Evolutionary conservation across 2,113 vertebrate species (phyloP).

Genomic region (Australoheros scitulus): DNA sequence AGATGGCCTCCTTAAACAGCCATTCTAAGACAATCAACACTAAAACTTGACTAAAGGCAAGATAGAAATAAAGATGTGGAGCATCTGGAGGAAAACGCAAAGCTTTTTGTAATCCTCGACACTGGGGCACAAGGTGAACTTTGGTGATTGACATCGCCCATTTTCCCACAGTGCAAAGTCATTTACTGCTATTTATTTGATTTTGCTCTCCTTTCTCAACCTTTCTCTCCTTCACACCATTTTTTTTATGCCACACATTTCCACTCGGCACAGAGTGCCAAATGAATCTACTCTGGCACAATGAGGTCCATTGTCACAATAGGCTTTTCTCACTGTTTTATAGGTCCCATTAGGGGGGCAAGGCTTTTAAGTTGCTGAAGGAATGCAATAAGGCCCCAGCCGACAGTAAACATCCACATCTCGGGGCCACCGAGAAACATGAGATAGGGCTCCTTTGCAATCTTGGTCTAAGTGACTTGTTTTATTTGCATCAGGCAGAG

Average conservation of each 20-base stretch:
- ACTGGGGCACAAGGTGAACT: slow-evolving; percentile 42
- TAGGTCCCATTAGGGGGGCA: slow-evolving; percentile 66
- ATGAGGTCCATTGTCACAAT: slow-evolving; percentile 66
- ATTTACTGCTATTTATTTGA: slow-evolving; percentile 68
- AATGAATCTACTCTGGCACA: slow-evolving; percentile 69
- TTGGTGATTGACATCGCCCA: slow-evolving; percentile 52
- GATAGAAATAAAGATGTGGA: background rate
- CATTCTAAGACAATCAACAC: background rate
- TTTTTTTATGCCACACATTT: slow-evolving; percentile 49
- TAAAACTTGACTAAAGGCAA: background rate
- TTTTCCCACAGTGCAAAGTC: slow-evolving; percentile 55
- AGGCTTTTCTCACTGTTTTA: slow-evolving; percentile 71
- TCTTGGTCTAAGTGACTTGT: slow-evolving; percentile 36
- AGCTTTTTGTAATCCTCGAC: slow-evolving; percentile 5
- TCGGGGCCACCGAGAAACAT: slow-evolving; percentile 45
- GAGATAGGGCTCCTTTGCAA: slow-evolving; percentile 34
- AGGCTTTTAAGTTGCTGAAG: slow-evolving; percentile 76
- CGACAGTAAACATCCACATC: slow-evolving; percentile 74
- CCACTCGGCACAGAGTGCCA: slow-evolving; percentile 53
- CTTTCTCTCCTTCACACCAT: slow-evolving; percentile 20
- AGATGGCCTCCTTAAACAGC: background rate
- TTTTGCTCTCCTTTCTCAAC: slow-evolving; percentile 48
- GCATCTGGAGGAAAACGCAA: background rate
- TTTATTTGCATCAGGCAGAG: slow-evolving; percentile 69
- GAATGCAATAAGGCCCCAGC: slow-evolving; percentile 70